Evolutionary conservation across 2,888 invertebrate genomes (phyloP).

Genomic region (Protophormia terraenovae): DNA sequence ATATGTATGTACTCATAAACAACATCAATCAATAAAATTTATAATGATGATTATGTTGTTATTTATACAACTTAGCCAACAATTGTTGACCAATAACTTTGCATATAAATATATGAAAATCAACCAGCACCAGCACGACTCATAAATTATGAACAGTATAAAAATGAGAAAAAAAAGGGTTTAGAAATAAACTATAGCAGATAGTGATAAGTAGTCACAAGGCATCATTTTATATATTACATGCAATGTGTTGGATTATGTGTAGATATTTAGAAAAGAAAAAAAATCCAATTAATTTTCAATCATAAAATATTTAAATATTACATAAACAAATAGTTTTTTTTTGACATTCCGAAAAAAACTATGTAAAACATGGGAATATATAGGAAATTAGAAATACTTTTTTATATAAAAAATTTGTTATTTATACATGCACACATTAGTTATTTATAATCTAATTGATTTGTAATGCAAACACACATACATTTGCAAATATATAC

Average conservation of each 20-base stretch:
- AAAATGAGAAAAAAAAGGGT: constrained; percentile 12
- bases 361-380: background rate
- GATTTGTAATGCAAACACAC: constrained; percentile 31
- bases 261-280: background rate
- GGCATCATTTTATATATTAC: background rate
- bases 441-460: constrained; percentile 51
- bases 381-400: constrained; percentile 46
- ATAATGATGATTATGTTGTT: constrained; percentile 59
- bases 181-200: constrained; percentile 50
- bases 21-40: constrained; percentile 67
- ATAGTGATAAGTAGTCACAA: constrained; percentile 14
- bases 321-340: constrained; percentile 31
- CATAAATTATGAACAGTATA: constrained; percentile 47
- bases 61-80: constrained; percentile 48
- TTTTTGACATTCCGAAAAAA: background rate
- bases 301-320: constrained; percentile 66
- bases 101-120: constrained; percentile 27
- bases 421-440: background rate
- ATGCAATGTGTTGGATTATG: background rate
- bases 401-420: constrained; percentile 3
- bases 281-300: constrained; percentile 62
- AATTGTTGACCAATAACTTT: constrained; percentile 57
- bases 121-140: constrained; percentile 46
- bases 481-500: background rate
- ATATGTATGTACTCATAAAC: background rate